Evolutionary conservation across 2,888 invertebrate species (phyloP), one percentile per base, ranked within the genome.

Genomic region (Drosophila leonis): DNA sequence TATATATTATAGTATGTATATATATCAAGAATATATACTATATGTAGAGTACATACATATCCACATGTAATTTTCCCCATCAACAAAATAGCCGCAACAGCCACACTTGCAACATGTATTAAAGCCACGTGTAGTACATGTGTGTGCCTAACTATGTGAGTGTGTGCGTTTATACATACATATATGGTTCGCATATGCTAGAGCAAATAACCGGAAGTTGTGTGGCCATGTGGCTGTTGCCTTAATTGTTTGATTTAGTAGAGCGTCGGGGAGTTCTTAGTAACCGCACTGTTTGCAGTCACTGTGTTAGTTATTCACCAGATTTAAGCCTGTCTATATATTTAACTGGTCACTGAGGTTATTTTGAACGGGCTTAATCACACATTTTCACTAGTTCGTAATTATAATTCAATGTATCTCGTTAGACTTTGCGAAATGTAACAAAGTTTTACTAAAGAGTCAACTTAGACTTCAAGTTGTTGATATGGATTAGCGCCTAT

Each of bases 201-300:
- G 24, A 29, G 66, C 65, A 80, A 74, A 83, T 72, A 72, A 76
- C 74, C 84, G 90, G 87, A 90, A 86, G 78, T 75, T 74, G 78
- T 80, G 73, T 68, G 69, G 44, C 57, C 51, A 57, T 54, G 81
- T 44, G 72, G 64, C 49, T 72, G 78, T 51, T 62, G 65, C 67
- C 63, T 71, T 83, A 80, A 86, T 90, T 90, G 87, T 83, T 85
- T 90, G 82, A 83, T 78, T 79, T 85, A 63, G 69, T 44, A 42
- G 18, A 51, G 29, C 57, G 49, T 12, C n/a, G n/a, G 49, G 35
- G 54, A 41, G 64, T 48, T 27, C 63, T 42, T 42, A 62, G 64
- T 65, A 55, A 37, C 55, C 56, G 51, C 35, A 72, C 31, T 69
- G 72, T 72, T 82, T 42, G 76, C 39, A 18, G 57, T 29, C 59